Evolutionary conservation across 2,797 vertebrate genomes (phyloP).

Genomic region (Myotis planiceps): DNA sequence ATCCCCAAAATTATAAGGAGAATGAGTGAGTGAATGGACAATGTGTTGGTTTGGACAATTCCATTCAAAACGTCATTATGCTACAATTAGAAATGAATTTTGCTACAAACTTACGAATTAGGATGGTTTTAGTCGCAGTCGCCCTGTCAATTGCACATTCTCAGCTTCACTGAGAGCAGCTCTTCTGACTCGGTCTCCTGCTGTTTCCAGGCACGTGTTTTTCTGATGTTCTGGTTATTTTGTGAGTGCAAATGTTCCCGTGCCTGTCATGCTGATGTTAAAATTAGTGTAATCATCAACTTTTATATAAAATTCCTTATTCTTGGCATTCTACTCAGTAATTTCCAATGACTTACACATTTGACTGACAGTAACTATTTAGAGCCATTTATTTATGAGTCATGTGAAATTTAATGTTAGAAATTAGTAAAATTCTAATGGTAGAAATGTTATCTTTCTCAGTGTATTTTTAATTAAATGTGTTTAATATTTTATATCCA

Average conservation of each 20-base stretch:
- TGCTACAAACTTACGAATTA: not conserved
- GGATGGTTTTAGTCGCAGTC: not conserved
- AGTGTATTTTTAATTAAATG: not conserved
- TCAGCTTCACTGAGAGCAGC: not conserved
- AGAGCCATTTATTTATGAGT: constrained; percentile 49
- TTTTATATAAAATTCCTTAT: constrained; percentile 19
- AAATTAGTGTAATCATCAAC: constrained; percentile 70
- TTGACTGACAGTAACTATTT: constrained; percentile 48
- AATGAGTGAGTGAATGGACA: not conserved
- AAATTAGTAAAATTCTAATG: constrained; percentile 38
- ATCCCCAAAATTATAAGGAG: not conserved
- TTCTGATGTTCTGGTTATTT: constrained; percentile 45
- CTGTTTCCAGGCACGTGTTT: not conserved
- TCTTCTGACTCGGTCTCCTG: not conserved
- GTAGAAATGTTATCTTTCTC: not conserved
- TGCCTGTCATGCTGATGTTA: constrained; percentile 61
- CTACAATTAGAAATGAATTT: not conserved
- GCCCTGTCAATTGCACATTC: not conserved
- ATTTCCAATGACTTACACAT: constrained; percentile 61
- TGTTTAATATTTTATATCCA: not conserved
- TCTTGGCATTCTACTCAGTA: constrained; percentile 42
- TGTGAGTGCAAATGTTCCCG: constrained; percentile 38
- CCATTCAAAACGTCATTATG: not conserved
- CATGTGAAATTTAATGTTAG: constrained; percentile 28
- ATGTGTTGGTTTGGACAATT: not conserved